Evolutionary conservation across 2,797 vertebrate species (phyloP).

Genomic region (Sus cebifrons): DNA sequence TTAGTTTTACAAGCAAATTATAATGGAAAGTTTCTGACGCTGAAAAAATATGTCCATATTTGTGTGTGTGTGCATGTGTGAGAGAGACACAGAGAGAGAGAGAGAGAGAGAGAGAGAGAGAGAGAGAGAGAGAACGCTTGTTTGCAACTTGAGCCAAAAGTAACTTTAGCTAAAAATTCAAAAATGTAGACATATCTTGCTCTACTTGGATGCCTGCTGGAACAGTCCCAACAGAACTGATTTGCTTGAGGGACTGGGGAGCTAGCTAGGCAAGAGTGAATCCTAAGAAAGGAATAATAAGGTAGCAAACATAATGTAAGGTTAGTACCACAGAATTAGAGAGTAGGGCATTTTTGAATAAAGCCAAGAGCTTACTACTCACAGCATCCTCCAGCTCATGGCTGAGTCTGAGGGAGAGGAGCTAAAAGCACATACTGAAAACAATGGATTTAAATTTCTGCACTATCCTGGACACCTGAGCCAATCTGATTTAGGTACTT

Average conservation of each 20-base stretch:
- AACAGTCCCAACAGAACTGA: background rate
- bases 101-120: background rate
- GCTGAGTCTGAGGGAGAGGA: background rate
- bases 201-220: background rate
- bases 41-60: background rate
- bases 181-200: background rate
- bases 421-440: background rate
- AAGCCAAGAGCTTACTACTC: background rate
- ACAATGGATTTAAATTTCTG: background rate
- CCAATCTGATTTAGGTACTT: background rate
- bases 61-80: background rate
- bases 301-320: background rate
- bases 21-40: background rate
- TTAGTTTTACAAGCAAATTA: constrained; percentile 27
- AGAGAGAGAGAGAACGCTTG: background rate
- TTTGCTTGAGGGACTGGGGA: background rate
- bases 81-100: background rate
- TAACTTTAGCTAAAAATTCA: constrained; percentile 30
- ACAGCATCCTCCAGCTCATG: background rate
- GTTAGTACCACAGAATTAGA: background rate
- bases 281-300: constrained; percentile 1
- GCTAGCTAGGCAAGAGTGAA: background rate
- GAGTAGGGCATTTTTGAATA: background rate
- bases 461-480: background rate
- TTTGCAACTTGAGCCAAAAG: constrained; percentile 2